A percentile compares a stretch with the other conserved stretches of the same genome.
Evolutionary conservation across 2,888 invertebrate genomes (phyloP).

Genomic region (Frankliniella intonsa): DNA sequence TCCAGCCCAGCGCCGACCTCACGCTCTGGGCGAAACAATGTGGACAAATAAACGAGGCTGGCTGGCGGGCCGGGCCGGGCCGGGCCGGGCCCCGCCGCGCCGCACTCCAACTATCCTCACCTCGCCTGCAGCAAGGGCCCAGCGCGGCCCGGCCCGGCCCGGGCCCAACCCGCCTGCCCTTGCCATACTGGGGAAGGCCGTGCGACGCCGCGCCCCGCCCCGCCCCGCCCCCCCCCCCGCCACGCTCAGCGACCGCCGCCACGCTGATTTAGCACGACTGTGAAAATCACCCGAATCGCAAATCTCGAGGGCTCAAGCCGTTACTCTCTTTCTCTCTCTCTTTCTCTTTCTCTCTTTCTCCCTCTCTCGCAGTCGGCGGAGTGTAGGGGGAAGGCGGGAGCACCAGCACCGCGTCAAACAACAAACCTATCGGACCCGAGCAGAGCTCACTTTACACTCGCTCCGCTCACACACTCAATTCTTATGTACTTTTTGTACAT

Average conservation of each 20-base stretch:
- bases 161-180: not conserved
- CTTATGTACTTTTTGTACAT: no score
- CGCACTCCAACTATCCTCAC: not conserved
- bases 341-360: not conserved
- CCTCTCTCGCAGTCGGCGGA: not conserved
- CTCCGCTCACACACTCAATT: no score
- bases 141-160: not conserved
- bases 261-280: not conserved
- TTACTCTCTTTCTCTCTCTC: not conserved
- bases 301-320: not conserved
- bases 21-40: not conserved
- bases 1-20: no score
- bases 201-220: no score
- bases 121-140: not conserved
- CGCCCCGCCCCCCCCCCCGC: not conserved
- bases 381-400: no score
- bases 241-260: not conserved
- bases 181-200: no score
- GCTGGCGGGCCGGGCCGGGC: not conserved
- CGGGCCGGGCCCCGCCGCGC: not conserved
- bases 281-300: not conserved
- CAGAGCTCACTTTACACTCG: no score
- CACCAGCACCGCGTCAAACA: no score
- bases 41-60: not conserved
- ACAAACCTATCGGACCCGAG: no score